A percentile compares a stretch with the other conserved stretches of the same genome.
Conservation (phyloP, 2,113 vertebrate species). For the Ammodramus savannarum region DNA sequence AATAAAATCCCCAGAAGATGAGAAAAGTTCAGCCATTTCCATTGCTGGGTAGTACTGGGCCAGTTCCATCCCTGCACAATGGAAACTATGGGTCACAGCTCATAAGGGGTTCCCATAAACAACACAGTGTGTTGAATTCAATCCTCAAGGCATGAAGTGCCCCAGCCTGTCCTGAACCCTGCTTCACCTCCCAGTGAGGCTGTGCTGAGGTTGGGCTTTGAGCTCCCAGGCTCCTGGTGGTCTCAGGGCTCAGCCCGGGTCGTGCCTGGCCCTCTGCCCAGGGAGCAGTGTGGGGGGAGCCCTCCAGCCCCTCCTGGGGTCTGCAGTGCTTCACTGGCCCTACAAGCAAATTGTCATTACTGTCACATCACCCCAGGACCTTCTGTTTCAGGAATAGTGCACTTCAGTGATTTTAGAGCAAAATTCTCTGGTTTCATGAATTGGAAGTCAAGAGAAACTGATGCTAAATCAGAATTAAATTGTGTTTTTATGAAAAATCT, state of each 20-base stretch:
- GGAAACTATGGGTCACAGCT: not conserved
- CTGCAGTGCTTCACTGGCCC: not conserved
- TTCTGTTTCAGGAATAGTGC: not conserved
- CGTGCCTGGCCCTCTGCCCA: not conserved
- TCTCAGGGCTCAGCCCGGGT: not conserved
- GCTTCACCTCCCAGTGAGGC: not conserved
- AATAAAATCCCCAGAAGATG: not conserved
- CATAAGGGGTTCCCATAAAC: rapidly evolving
- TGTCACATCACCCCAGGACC: not conserved
- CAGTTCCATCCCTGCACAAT: rapidly evolving
- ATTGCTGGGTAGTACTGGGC: not conserved
- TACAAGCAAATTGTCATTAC: rapidly evolving
- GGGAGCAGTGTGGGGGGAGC: not conserved
- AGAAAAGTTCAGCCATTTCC: not conserved
- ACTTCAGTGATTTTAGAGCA: not conserved
- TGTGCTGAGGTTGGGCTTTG: not conserved
- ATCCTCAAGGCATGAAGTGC: not conserved
- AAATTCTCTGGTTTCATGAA: not conserved
- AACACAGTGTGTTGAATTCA: not conserved
- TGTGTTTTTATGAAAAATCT: not conserved
- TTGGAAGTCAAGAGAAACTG: not conserved
- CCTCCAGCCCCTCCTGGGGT: not conserved
- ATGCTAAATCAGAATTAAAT: not conserved
- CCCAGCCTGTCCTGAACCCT: not conserved
- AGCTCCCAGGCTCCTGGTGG: not conserved